Conservation (phyloP, 2,888 invertebrate genomes). For the Dryadula phaetusa region DNA sequence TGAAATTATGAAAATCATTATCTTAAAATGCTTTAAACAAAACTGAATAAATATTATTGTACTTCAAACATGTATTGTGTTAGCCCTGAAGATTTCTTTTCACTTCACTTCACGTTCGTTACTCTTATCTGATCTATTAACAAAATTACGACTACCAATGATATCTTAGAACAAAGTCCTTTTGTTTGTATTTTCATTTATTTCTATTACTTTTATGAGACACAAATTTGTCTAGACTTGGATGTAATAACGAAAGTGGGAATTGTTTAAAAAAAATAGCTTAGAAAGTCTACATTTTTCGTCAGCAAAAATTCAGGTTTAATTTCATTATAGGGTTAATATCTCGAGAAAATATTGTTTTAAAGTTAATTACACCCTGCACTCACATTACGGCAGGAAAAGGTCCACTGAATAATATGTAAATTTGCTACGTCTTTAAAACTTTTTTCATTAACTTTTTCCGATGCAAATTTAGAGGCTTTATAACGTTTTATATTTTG, state of each 20-base stretch:
- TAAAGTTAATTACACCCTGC: conserved; percentile 1
- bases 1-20: not conserved
- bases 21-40: not conserved
- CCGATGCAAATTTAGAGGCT: not conserved
- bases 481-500: not conserved
- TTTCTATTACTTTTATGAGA: conserved; percentile 12
- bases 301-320: too few species aligned
- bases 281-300: too few species aligned
- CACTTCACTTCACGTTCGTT: not conserved
- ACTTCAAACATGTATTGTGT: not conserved
- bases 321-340: not conserved
- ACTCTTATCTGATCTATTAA: conserved; percentile 11
- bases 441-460: conserved; percentile 7
- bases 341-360: not conserved
- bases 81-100: not conserved
- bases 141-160: conserved; percentile 18
- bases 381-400: conserved; percentile 5
- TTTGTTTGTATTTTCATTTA: conserved; percentile 21
- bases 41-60: not conserved
- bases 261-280: not conserved
- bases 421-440: conserved; percentile 8
- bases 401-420: conserved; percentile 17
- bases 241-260: conserved; percentile 5
- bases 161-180: conserved; percentile 8
- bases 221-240: conserved; percentile 11